Evolutionary conservation across 1,140 invertebrate genomes (phyloP), one percentile per base, ranked within the genome.

Genomic region (Drosophila arawakana): DNA sequence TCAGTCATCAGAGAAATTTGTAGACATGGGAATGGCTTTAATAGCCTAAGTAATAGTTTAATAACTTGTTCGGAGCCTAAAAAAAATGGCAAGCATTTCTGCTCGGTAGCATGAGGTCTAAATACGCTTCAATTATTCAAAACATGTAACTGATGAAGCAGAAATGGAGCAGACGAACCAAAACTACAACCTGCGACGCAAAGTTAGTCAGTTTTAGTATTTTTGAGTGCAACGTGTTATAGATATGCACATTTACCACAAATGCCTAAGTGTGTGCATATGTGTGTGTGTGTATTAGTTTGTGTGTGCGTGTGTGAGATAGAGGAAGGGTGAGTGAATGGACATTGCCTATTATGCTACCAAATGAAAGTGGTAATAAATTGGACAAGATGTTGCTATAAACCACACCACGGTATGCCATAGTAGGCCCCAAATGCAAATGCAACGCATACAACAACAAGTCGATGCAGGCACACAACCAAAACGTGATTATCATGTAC

Each of bases 351-450:
- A 85, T 91, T 91, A 89, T 82, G 83, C 80, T 89, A 85, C 84
- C 89, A 89, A 89, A 89, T 89, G 81, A 91, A 91, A 90, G 84
- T 91, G 90, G 90, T 91, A 91, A 91, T 91, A 91, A 91, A 91
- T 91, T 91, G 84, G 80, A 91, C 90, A 91, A 91, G 90, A 91
- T 91, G 89, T 86, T 91, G 79, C 90, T 73, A 81, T 79, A 90
- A 91, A 86, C 90, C 90, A 90, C 80, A 90, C 85, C 74, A 89
- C 80, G 74, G 81, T 72, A 78, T 68, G 77, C 84, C 78, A 70
- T 54, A 66, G 71, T 71, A 54, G 41, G 46, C 67, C 50, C 55
- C 25, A 76, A 82, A 82, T 88, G 76, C 83, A 86, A 83, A 88
- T 86, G 80, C 77, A 80, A 74, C 73, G 69, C 81, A 81, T 71